These are phyloP conservation scores for Mactromeris polynyma DNA, from an alignment of 2,888 invertebrate genomes.

Conservation along the genomic window DNA sequence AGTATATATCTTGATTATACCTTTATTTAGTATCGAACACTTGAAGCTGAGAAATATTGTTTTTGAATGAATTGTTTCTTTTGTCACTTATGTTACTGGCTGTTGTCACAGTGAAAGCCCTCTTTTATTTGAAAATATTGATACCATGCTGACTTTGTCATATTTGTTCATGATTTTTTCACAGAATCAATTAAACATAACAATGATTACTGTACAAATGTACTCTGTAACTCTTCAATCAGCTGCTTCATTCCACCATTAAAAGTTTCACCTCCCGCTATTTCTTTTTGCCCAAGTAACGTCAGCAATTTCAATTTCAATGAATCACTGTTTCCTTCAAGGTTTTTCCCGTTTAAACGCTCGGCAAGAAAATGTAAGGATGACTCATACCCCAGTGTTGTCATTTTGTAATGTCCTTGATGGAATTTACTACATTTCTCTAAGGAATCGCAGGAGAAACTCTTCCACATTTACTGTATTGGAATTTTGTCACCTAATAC, in stretches of 20 bases:
- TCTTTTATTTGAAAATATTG: neutral
- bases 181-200: neutral
- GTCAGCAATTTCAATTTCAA: constrained; percentile 6
- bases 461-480: constrained; percentile 33
- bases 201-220: constrained; percentile 5
- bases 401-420: constrained; percentile 49
- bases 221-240: neutral
- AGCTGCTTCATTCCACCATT: neutral
- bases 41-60: no score
- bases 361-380: constrained; percentile 29
- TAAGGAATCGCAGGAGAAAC: constrained; percentile 26
- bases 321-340: constrained; percentile 11
- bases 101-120: neutral
- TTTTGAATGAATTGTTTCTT: neutral
- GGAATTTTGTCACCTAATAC: constrained; percentile 39
- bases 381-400: constrained; percentile 40
- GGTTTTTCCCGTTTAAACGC: neutral
- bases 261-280: neutral
- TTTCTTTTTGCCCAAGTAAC: neutral
- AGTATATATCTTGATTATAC: no score
- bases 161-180: neutral
- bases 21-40: no score
- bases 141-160: neutral
- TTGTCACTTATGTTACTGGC: neutral
- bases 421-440: constrained; percentile 24